phyloP scores from a whole-genome alignment of 2,797 vertebrate species.

The Poeciliopsis turneri region DNA sequence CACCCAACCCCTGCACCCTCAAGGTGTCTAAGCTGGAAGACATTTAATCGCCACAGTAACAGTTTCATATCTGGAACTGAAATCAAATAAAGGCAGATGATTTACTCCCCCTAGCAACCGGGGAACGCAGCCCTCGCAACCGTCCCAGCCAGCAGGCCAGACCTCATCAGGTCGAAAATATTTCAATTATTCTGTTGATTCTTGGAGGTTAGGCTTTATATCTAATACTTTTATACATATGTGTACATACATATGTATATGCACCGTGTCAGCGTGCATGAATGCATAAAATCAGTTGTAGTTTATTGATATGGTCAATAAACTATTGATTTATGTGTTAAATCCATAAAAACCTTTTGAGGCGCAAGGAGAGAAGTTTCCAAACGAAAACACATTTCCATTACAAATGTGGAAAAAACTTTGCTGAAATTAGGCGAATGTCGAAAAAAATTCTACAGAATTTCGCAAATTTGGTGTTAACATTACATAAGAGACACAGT shows the following conservation, averaged over 20 bases:
- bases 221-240: neutral
- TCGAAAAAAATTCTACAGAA: too few species aligned
- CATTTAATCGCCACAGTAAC: constrained; percentile 99
- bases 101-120: constrained; percentile 99
- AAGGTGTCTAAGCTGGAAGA: constrained; percentile 99
- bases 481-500: too few species aligned
- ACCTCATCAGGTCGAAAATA: constrained; percentile 99
- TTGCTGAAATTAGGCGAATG: too few species aligned
- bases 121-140: constrained; percentile 99
- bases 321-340: neutral
- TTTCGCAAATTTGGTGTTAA: too few species aligned
- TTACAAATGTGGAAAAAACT: too few species aligned
- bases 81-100: constrained; percentile 99
- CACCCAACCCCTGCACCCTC: constrained; percentile 60
- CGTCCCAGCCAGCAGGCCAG: constrained; percentile 94
- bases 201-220: constrained; percentile 73
- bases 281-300: constrained; percentile 31
- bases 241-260: neutral
- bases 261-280: neutral
- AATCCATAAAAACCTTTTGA: constrained; percentile 33
- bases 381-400: neutral
- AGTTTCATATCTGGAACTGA: constrained; percentile 99
- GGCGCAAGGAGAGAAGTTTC: constrained; percentile 8
- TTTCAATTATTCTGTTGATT: constrained; percentile 99
- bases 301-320: constrained; percentile 33